Evolutionary conservation across 2,797 vertebrate species (phyloP).

Genomic region (Hydrophis major): DNA sequence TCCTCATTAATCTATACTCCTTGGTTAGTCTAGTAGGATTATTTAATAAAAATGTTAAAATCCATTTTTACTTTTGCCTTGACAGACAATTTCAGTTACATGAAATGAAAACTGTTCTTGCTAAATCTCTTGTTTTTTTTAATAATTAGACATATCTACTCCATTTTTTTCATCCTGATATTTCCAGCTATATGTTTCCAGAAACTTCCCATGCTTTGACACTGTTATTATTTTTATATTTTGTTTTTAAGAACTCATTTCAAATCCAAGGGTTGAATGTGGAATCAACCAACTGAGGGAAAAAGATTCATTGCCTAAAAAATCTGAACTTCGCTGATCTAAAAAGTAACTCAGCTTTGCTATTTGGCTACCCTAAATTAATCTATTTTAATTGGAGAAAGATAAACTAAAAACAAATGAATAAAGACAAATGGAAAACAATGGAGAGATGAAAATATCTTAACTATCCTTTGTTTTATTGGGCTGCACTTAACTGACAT

Average conservation of each 20-base stretch:
- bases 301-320: background rate
- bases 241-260: background rate
- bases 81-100: background rate
- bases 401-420: background rate
- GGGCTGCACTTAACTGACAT: background rate
- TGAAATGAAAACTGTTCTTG: background rate
- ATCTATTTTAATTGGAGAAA: background rate
- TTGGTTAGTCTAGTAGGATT: constrained; percentile 23
- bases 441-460: background rate
- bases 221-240: background rate
- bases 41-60: constrained; percentile 50
- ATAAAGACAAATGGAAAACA: background rate
- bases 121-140: background rate
- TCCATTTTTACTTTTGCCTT: constrained; percentile 31
- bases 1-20: constrained; percentile 25
- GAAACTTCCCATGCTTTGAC: background rate
- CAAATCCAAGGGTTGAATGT: background rate
- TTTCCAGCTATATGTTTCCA: background rate
- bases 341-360: background rate
- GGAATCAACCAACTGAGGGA: background rate
- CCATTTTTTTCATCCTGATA: background rate
- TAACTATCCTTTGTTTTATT: background rate
- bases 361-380: background rate
- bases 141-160: background rate
- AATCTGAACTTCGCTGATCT: background rate